Evolutionary conservation across 2,888 invertebrate species (phyloP), one percentile per base, ranked within the genome.

Genomic region (Megaustenia siamemsis): DNA sequence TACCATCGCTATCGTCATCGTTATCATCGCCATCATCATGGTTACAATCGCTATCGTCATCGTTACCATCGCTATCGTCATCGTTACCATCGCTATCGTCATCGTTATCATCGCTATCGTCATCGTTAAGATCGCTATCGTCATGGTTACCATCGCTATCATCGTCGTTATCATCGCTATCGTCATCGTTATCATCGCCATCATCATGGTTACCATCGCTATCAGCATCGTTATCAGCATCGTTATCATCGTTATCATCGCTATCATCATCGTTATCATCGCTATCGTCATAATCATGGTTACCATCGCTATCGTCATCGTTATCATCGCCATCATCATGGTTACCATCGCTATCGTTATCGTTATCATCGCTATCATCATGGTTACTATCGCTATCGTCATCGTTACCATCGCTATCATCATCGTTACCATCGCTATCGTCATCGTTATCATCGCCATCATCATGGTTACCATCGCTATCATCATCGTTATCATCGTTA

Each of bases 231-330:
- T 45, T 45, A 21, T 76, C 76, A 8, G 21, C 28, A 21, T 76
- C 76, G 18, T 45, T 21, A 24, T 76, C 76, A n/a, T 45, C 45
- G 43, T 76, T 45, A n/a, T 45, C 45, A 24, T 76, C 76, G 28
- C 32, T 45, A 24, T 76, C 76, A 43, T 32, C 28, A 8, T 76
- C 76, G 28, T 45, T 21, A 45, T 76, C 76, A 43, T 8, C 49
- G 40, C 21, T 10, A n/a, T 76, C 32, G 24, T 76, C 76, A 45
- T 45, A 76, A 28, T n/a, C 45, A 21, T 76, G 45, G 8, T 43
- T 28, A n/a, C 45, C 24, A 28, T 43, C n/a, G n/a, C n/a, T 28
- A 66, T 32, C 66, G 24, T 66, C 66, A 66, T 24, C 32, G 24
- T 15, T 24, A 32, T 32, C 66, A 15, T 66, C 66, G 8, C 24